Conservation (phyloP, 2,113 vertebrate genomes). For the Struthio camelus region DNA sequence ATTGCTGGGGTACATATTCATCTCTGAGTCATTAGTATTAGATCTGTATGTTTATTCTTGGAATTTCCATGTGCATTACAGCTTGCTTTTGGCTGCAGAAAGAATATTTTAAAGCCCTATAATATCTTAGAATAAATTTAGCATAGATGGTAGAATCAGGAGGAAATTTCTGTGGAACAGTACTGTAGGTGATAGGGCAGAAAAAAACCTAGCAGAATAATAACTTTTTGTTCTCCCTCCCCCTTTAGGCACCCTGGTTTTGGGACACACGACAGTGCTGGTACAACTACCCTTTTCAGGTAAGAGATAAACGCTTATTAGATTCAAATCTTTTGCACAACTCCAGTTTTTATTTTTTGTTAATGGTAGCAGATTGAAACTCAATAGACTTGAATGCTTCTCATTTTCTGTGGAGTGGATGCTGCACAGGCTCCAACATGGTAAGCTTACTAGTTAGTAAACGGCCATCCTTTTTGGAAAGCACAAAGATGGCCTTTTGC, state of each 20-base stretch:
- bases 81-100: background rate
- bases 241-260: constrained; percentile 88
- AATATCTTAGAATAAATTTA: background rate
- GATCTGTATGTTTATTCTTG: background rate
- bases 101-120: background rate
- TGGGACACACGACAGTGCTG: constrained; percentile 97
- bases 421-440: background rate
- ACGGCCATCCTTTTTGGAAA: background rate
- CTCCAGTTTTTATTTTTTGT: background rate
- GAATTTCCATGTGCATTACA: background rate
- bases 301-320: constrained; percentile 52
- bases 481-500: background rate
- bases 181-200: background rate
- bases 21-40: background rate
- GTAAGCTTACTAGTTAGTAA: background rate
- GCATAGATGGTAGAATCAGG: background rate
- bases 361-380: background rate
- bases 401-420: background rate
- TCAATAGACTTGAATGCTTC: background rate
- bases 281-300: constrained; percentile 95
- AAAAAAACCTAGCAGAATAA: background rate
- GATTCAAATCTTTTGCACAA: background rate
- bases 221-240: background rate
- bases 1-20: background rate
- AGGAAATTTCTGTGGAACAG: background rate